Evolutionary conservation across 2,797 vertebrate genomes (phyloP).

Genomic region (Pipistrellus kuhlii): DNA sequence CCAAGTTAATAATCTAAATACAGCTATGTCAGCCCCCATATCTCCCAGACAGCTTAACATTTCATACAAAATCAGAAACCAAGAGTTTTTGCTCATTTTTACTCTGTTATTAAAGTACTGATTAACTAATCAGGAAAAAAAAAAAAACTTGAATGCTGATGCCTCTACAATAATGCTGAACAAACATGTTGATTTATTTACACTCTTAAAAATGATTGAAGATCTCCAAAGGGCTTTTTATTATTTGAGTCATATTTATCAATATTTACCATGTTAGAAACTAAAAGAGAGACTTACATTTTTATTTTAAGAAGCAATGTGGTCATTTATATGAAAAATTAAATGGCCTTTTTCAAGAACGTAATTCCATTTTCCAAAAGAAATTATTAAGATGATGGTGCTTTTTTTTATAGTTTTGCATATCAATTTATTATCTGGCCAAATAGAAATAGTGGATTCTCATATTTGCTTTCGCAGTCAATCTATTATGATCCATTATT

Average conservation of each 20-base stretch:
- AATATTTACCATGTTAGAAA: constrained; percentile 3
- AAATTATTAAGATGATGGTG: neutral
- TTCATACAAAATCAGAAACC: constrained; percentile 21
- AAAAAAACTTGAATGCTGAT: constrained; percentile 6
- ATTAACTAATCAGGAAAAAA: neutral
- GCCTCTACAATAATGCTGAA: neutral
- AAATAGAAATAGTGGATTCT: neutral
- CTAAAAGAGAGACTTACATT: neutral
- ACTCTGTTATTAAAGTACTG: neutral
- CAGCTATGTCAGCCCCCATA: neutral
- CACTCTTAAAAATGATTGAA: constrained; percentile 2
- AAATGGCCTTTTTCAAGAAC: neutral
- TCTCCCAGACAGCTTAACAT: neutral
- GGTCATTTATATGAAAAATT: neutral
- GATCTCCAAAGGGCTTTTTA: neutral
- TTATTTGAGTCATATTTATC: neutral
- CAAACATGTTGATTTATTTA: neutral
- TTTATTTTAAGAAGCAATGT: constrained; percentile 23
- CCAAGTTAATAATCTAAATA: constrained; percentile 7
- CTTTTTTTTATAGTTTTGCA: neutral
- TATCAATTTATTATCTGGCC: neutral
- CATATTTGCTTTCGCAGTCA: neutral
- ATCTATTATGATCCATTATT: constrained; percentile 21
- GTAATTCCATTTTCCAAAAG: neutral
- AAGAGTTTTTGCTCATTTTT: neutral